Base-by-base conservation (phyloP, 1,140 invertebrate genomes). In the Aphelinus certus region DNA sequence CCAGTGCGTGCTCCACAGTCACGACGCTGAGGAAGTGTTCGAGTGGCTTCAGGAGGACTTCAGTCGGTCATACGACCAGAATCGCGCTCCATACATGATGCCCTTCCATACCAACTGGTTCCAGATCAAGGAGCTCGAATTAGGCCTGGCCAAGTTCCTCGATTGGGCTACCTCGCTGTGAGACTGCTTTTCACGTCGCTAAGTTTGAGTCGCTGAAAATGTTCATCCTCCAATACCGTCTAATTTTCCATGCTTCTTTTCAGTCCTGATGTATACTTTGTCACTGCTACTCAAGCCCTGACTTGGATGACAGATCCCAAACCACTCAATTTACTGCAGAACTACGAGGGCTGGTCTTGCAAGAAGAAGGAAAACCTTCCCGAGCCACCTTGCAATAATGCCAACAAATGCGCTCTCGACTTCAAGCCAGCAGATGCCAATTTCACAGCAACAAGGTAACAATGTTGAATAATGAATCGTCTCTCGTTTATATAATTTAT, bases 71-170 rank as follows among this genome's bases (percentile, higher is more conserved):
- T 97, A 96, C 81, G 92, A 94, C 53, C 93, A 95, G 81, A 96
- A 97, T 83, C 90, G 94, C 76, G 96, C 96, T 1, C 96, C 96
- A 0, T 96, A 97, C 82, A 95, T 96, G 94, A 95, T 97, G 93
- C 93, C 95, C 3, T 95, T 97, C 91, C 95, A 97, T 78, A 97
- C 95, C 7, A 97, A 96, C 86, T 97, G 95, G 96, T 97, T 97
- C 90, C 95, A 96, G 81, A 95, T 95, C 64, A 94, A 95, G 78
- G 94, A 93, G 77, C 88, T 97, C 1, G 95, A 96, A 83, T 88
- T 91, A 73, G 96, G 95, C 46, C 88, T 97, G 2, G 92, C 93
- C 70, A 96, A 96, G 84, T 97, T 97, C 84, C 85, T 98, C 45
- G 93, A 95, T 74, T 96, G 94, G 93, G 92, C 92, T 1, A 87